phyloP scores from a whole-genome alignment of 1,140 invertebrate species.

The Leptestheria dahalacensis region DNA sequence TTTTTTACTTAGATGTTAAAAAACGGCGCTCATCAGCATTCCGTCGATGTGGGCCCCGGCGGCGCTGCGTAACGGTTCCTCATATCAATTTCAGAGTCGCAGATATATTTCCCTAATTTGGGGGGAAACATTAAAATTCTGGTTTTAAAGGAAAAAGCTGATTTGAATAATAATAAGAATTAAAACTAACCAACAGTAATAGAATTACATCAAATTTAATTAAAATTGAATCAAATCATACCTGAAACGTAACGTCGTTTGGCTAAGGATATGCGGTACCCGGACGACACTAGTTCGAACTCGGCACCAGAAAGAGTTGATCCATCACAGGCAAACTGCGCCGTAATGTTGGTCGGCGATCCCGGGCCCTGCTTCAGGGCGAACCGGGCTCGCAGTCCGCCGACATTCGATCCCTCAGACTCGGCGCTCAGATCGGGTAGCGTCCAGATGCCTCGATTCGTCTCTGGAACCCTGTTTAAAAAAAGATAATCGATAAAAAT shows the following conservation, averaged over 20 bases:
- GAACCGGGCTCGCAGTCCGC: slow-evolving; percentile 75
- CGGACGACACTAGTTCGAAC: slow-evolving; percentile 72
- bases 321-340: slow-evolving; percentile 89
- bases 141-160: neutral
- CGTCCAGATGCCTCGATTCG: slow-evolving; percentile 73
- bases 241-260: slow-evolving; percentile 89
- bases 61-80: slow-evolving; percentile 27
- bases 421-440: slow-evolving; percentile 81
- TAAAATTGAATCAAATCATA: slow-evolving; percentile 32
- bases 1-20: neutral
- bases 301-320: slow-evolving; percentile 85
- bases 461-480: slow-evolving; percentile 49
- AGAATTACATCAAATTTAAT: too few species aligned
- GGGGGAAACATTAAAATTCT: slow-evolving; percentile 17
- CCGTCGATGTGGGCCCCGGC: slow-evolving; percentile 16
- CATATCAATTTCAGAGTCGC: slow-evolving; percentile 57
- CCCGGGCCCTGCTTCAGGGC: slow-evolving; percentile 67
- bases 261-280: slow-evolving; percentile 82
- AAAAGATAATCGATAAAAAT: neutral
- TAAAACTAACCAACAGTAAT: too few species aligned
- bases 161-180: neutral
- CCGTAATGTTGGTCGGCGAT: slow-evolving; percentile 61
- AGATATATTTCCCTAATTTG: slow-evolving; percentile 61
- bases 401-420: slow-evolving; percentile 53
- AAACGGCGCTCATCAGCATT: slow-evolving; percentile 5